These are phyloP conservation scores for Polydrusus pterygomalis DNA, from an alignment of 2,888 invertebrate genomes.

Conservation along the genomic window DNA sequence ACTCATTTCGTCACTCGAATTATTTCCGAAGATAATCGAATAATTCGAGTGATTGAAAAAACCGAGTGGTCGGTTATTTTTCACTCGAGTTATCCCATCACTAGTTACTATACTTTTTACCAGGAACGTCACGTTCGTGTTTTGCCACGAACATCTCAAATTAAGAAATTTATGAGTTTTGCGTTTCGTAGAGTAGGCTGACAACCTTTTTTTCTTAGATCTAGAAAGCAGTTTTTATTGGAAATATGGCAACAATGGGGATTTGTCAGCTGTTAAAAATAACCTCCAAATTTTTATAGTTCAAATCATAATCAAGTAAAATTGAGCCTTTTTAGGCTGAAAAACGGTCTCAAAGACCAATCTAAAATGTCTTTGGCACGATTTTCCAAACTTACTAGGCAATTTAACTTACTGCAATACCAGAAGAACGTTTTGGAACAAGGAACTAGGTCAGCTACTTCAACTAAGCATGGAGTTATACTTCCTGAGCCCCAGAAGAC, in stretches of 20 bases:
- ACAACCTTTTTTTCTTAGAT: too few species aligned
- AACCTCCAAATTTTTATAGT: constrained; percentile 17
- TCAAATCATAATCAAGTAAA: background rate
- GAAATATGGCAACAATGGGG: background rate
- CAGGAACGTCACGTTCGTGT: too few species aligned
- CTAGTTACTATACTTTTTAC: too few species aligned
- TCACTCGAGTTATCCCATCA: too few species aligned
- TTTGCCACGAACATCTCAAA: too few species aligned
- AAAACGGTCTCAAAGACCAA: background rate
- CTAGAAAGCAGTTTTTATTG: too few species aligned
- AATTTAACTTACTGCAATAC: constrained; percentile 47
- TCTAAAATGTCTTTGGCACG: constrained; percentile 55
- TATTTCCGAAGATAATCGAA: too few species aligned
- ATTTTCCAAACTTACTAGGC: constrained; percentile 43
- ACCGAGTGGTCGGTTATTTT: too few species aligned
- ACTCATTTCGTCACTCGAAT: too few species aligned
- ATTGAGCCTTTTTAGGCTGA: constrained; percentile 15
- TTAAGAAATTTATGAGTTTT: too few species aligned
- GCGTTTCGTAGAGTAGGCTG: too few species aligned
- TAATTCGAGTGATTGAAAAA: too few species aligned
- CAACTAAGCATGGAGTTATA: constrained; percentile 57
- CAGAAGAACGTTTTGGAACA: constrained; percentile 38
- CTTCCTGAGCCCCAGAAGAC: constrained; percentile 80
- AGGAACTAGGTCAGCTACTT: constrained; percentile 42
- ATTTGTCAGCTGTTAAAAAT: constrained; percentile 24